Percentiles rank a stretch among this genome's conserved stretches.
Conservation (phyloP, 2,888 invertebrate species). For the Dynastes tityus region DNA sequence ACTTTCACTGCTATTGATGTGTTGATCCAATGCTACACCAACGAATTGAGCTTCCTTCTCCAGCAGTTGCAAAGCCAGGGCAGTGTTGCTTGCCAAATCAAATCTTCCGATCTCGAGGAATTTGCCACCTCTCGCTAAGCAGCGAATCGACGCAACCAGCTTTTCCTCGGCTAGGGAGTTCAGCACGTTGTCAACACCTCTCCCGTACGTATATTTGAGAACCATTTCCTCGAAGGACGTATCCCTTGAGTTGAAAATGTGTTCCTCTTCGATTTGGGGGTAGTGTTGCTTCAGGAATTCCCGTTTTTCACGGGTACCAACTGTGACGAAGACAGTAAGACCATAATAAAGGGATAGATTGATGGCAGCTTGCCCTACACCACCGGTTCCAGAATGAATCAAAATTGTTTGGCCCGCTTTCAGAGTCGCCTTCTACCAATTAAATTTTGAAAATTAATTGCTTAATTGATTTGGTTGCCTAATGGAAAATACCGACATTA, state of each 20-base stretch:
- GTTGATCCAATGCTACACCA: slow-evolving; percentile 81
- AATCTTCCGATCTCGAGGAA: slow-evolving; percentile 91
- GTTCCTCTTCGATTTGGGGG: slow-evolving; percentile 76
- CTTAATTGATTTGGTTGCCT: not conserved
- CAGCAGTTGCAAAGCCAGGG: slow-evolving; percentile 74
- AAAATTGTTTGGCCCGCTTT: slow-evolving; percentile 65
- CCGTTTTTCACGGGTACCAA: slow-evolving; percentile 87
- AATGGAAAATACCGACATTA: slow-evolving; percentile 60
- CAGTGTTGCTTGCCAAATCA: slow-evolving; percentile 80
- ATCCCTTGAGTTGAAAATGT: slow-evolving; percentile 92
- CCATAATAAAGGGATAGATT: slow-evolving; percentile 77
- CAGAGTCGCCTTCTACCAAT: slow-evolving; percentile 59
- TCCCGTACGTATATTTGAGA: slow-evolving; percentile 84
- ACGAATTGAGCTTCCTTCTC: slow-evolving; percentile 75
- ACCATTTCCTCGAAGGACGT: slow-evolving; percentile 90
- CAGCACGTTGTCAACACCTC: slow-evolving; percentile 91
- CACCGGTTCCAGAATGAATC: slow-evolving; percentile 77
- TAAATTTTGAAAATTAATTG: not conserved
- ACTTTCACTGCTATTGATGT: not conserved
- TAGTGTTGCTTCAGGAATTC: slow-evolving; percentile 87
- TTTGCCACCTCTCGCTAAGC: slow-evolving; percentile 75
- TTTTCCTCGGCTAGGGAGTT: slow-evolving; percentile 95
- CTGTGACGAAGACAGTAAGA: slow-evolving; percentile 88
- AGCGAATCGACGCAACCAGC: slow-evolving; percentile 79
- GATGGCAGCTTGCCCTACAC: slow-evolving; percentile 85